A percentile compares a stretch with the other conserved stretches of the same genome.
phyloP scores from a whole-genome alignment of 1,140 invertebrate species.

The Papilio helenus region DNA sequence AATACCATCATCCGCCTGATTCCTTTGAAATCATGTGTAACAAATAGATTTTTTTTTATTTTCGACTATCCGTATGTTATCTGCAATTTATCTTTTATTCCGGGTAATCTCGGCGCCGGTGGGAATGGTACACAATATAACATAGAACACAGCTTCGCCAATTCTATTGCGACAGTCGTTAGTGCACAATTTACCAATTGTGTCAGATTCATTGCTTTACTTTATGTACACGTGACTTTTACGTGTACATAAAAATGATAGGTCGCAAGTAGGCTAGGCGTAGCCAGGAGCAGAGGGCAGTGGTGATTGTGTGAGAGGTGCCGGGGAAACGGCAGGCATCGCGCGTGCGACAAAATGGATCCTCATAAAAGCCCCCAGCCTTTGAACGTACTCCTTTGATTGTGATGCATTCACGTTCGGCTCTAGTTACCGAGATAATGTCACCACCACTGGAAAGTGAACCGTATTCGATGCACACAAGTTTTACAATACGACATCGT shows the following conservation, averaged over 20 bases:
- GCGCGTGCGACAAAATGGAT: not conserved
- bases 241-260: not conserved
- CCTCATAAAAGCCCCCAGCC: not conserved
- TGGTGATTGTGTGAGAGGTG: not conserved
- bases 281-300: not conserved
- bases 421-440: not conserved
- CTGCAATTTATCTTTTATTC: too few species aligned
- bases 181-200: too few species aligned
- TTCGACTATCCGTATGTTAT: too few species aligned
- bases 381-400: constrained; percentile 22
- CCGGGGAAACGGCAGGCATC: not conserved
- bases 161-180: too few species aligned
- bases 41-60: too few species aligned
- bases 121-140: too few species aligned
- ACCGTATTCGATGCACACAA: not conserved
- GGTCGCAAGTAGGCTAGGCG: not conserved
- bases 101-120: too few species aligned
- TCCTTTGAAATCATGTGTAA: too few species aligned
- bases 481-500: not conserved
- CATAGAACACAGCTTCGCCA: too few species aligned
- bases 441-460: not conserved
- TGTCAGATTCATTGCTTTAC: too few species aligned
- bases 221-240: too few species aligned
- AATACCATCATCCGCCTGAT: too few species aligned
- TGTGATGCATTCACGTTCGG: constrained; percentile 1